phyloP scores from a whole-genome alignment of 2,113 vertebrate species.

The Podiceps cristatus region DNA sequence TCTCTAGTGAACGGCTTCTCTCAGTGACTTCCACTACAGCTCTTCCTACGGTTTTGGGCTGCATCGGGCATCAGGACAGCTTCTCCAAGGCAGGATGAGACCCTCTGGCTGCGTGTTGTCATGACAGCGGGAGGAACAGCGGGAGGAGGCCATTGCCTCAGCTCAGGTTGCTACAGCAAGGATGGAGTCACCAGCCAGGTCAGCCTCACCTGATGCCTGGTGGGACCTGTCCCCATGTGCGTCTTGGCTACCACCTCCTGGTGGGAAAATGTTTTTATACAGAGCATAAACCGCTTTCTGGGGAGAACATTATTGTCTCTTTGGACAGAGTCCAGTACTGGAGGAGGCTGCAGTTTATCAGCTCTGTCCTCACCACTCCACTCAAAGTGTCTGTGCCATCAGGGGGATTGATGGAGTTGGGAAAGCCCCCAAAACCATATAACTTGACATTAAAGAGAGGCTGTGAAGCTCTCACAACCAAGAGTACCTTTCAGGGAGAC shows the following conservation, averaged over 20 bases:
- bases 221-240: not conserved
- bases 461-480: conserved; percentile 13
- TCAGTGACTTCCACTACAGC: not conserved
- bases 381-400: conserved; percentile 36
- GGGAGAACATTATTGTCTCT: conserved; percentile 4
- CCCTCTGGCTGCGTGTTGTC: rapidly evolving
- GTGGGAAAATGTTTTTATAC: conserved; percentile 1
- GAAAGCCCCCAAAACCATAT: conserved; percentile 59
- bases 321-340: conserved; percentile 23
- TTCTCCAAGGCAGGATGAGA: not conserved
- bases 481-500: conserved; percentile 33
- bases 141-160: rapidly evolving
- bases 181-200: not conserved
- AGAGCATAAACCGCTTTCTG: not conserved
- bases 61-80: rapidly evolving
- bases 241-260: conserved; percentile 47
- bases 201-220: not conserved
- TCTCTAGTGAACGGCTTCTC: not conserved
- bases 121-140: not conserved
- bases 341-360: conserved; percentile 61
- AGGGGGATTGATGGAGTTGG: conserved; percentile 53
- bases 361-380: conserved; percentile 46
- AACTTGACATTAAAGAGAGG: conserved; percentile 56
- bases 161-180: not conserved
- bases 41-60: not conserved